Percentiles rank a stretch among this genome's conserved stretches.
Evolutionary conservation across 2,797 vertebrate species (phyloP).

Genomic region (Sebastes elongatus): DNA sequence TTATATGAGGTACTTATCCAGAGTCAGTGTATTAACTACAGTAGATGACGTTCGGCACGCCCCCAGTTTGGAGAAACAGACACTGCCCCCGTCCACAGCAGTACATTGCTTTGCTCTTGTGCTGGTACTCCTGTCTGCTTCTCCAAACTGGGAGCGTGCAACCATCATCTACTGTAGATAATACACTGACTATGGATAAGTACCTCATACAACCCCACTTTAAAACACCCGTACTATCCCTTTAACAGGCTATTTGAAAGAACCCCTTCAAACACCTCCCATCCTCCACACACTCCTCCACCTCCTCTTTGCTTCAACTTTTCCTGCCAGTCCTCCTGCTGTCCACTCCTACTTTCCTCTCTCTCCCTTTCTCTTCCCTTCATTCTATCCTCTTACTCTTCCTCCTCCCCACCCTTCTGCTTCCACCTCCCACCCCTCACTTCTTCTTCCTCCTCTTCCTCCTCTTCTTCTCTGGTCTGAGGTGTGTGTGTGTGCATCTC

Average conservation of each 20-base stretch:
- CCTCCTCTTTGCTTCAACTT: neutral
- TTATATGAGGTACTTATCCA: too few relatives aligned
- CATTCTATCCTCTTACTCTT: neutral
- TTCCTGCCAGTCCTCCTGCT: neutral
- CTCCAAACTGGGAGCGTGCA: too few relatives aligned
- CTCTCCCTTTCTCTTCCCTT: too few relatives aligned
- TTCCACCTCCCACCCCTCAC: neutral
- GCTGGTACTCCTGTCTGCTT: too few relatives aligned
- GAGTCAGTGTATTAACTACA: too few relatives aligned
- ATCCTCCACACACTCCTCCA: neutral
- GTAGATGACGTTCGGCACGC: too few relatives aligned
- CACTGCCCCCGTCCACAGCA: too few relatives aligned
- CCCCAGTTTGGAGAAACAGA: too few relatives aligned
- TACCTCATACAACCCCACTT: neutral
- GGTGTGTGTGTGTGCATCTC: conserved; percentile 22
- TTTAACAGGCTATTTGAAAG: neutral
- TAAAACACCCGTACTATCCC: neutral
- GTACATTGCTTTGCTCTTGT: too few relatives aligned
- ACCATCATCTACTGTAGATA: too few relatives aligned
- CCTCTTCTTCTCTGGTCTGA: conserved; percentile 24
- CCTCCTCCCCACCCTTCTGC: neutral
- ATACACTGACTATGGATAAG: too few relatives aligned
- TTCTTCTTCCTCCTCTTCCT: neutral
- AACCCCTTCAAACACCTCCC: neutral
- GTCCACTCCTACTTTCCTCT: neutral